Conservation (phyloP, 2,797 vertebrate genomes). For the Tokudaia muenninki region DNA sequence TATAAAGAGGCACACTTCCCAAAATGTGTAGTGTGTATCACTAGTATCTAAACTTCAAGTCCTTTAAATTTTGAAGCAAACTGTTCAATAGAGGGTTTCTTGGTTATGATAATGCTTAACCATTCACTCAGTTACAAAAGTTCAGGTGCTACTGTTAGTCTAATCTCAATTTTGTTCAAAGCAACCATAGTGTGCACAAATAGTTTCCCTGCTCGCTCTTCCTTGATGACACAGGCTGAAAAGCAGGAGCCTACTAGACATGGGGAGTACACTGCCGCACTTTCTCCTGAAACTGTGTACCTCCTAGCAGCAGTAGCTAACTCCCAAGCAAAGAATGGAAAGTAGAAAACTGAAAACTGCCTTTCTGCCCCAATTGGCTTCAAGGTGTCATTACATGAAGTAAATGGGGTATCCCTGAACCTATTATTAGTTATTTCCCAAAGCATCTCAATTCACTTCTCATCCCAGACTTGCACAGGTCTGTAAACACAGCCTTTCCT, state of each 20-base stretch:
- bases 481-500: background rate
- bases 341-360: background rate
- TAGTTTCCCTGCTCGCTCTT: background rate
- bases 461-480: background rate
- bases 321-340: background rate
- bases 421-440: background rate
- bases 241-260: background rate
- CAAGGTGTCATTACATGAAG: slow-evolving; percentile 35
- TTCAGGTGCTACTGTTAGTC: background rate
- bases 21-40: background rate
- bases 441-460: slow-evolving; percentile 11
- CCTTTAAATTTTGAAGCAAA: slow-evolving; percentile 33
- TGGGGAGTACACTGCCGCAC: background rate
- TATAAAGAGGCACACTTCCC: background rate
- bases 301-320: background rate
- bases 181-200: background rate
- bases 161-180: background rate
- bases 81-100: background rate
- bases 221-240: background rate
- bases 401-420: background rate
- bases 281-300: background rate
- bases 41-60: background rate
- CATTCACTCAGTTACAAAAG: background rate
- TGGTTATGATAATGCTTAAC: background rate
- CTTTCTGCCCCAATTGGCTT: background rate